Base-by-base conservation (phyloP, 2,797 vertebrate species). In the Pelochelys cantorii region DNA sequence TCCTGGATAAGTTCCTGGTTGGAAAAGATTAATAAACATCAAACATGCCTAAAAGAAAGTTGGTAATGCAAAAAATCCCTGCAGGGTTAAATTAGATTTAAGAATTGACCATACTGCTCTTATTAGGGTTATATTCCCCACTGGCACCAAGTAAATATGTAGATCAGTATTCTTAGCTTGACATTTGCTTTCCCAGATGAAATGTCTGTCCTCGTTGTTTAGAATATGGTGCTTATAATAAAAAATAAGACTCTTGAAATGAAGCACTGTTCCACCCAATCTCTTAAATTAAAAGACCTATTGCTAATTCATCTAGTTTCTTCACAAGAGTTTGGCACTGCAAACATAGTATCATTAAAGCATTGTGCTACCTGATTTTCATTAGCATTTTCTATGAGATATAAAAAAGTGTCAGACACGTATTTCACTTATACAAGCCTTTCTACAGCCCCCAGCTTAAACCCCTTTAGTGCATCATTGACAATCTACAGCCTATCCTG, bases 331-430 rank as follows among this genome's bases (percentile, higher is more conserved):
- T 62, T 80, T 56, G 55, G 57, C 42, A 22, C 25, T 85, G 65
- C 87, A 86, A 59, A 34, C 65, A 31, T 31, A 82, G 23, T 53
- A n/a, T 0, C 0, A 15, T 31, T 20, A 75, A 31, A 62, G 9
- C 42, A 59, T n/a, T 34, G 15, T 0, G 0, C 12, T 48, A 80
- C 53, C 13, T 65, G 18, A 22, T 52, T 25, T 80, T 37, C 52
- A 82, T 20, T 31, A 7, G 10, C 20, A 5, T 79, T 77, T 93
- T 71, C 71, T 29, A 85, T 65, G 34, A 7, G 84, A 71, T 11
- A 59, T 10, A 54, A 7, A 54, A 7, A 4, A 65, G 1, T 22
- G 3, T 3, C 9, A 78, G 5, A 52, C 48, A 2, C 57, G 2
- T 11, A 62, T 11, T 90, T 83, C 11, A 59, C 18, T 78, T 60